These are phyloP conservation scores for Manis crassicaudata DNA, from an alignment of 2,797 vertebrate species.

Conservation along the genomic window DNA sequence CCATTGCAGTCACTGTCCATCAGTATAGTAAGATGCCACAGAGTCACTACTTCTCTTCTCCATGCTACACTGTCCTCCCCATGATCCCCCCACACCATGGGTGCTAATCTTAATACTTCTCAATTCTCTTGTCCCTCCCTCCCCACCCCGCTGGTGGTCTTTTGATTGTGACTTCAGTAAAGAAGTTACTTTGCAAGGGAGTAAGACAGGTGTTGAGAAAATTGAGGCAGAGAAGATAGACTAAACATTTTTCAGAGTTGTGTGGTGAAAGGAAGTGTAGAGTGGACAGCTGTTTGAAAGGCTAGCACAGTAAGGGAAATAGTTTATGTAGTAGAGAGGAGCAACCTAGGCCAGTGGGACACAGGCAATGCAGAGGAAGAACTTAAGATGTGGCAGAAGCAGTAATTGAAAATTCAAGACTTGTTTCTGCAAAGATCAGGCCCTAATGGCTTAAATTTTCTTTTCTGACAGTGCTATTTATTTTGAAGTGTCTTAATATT, in stretches of 20 bases:
- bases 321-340: not conserved
- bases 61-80: no score
- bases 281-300: not conserved
- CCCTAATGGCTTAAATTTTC: not conserved
- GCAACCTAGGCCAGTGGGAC: not conserved
- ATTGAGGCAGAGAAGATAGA: not conserved
- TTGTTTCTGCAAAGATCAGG: not conserved
- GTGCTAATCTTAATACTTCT: no score
- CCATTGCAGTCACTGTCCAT: no score
- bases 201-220: not conserved
- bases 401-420: not conserved
- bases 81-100: no score
- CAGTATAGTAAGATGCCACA: no score
- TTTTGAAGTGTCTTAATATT: not conserved
- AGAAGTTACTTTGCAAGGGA: not conserved
- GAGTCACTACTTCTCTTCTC: no score
- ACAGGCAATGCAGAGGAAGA: not conserved
- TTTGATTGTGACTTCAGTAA: not conserved
- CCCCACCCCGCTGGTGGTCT: not conserved
- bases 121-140: no score
- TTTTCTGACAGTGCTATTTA: not conserved
- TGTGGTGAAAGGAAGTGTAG: not conserved
- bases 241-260: not conserved
- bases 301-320: not conserved
- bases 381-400: not conserved